Evolutionary conservation across 2,113 vertebrate genomes (phyloP), one percentile per base, ranked within the genome.

Genomic region (Phaethon lepturus): DNA sequence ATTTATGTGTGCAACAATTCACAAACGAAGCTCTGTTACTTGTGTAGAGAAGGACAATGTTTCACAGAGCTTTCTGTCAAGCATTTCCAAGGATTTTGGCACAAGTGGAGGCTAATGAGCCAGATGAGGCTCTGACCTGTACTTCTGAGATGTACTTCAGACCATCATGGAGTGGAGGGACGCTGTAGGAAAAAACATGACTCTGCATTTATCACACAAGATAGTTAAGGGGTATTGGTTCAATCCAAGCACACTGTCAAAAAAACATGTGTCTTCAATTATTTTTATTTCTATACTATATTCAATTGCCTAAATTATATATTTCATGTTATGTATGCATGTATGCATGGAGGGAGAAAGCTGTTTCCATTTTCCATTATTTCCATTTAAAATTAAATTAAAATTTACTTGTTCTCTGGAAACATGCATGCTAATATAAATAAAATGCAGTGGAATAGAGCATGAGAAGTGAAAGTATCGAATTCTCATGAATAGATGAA

Each of bases 181-280:
- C 25, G 3, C 19, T 52, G 26, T 24, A 72, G 24, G 9, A 60
- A 8, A 60, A 90, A 86, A 47, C 5, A 33, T 16, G 23, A 11
- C n/a, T 66, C 62, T 56, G 33, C 17, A 56, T 28, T 56, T 78
- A 47, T 53, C n/a, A 50, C 29, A 81, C 9, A 59, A 60, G n/a
- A 38, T 7, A 38, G 23, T 12, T 40, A 29, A 67, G 22, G 7
- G 3, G 0, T 45, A 50, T 63, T 4, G 0, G 0, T 77, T 77
- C 42, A 84, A 31, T 73, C 17, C 12, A 76, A 80, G 42, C 8
- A 59, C 22, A 15, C 44, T 73, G 17, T 58, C 13, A 35, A 56
- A 84, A 77, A 24, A 35, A 0, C 6, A 58, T 3, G 1, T 26
- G 29, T 45, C 16, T 52, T 86, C 52, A 79, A 82, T 28, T 86